phyloP scores from a whole-genome alignment of 1,140 invertebrate species.

The Bombyx mori region DNA sequence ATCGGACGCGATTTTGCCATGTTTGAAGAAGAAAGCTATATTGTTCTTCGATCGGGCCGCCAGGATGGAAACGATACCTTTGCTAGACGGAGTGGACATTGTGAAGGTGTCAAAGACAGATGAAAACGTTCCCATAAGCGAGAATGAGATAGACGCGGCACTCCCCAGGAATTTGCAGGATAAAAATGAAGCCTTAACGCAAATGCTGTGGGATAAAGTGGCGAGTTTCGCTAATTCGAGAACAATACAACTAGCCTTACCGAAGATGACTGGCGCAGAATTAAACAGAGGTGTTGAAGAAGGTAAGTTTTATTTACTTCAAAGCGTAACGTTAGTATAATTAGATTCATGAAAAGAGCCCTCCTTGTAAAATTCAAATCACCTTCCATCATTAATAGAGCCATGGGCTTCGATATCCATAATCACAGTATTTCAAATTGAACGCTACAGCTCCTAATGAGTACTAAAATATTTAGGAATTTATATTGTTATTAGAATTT shows the following conservation, averaged over 20 bases:
- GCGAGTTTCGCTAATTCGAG: conserved; percentile 80
- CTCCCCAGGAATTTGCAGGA: conserved; percentile 75
- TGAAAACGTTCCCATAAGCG: conserved; percentile 58
- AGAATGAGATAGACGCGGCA: conserved; percentile 77
- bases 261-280: conserved; percentile 78
- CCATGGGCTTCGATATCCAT: no score
- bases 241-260: conserved; percentile 81
- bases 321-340: neutral
- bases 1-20: conserved; percentile 74
- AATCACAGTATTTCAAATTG: no score
- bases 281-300: conserved; percentile 80
- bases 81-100: conserved; percentile 77
- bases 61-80: conserved; percentile 76
- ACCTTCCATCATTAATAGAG: no score
- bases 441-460: no score
- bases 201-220: conserved; percentile 79
- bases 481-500: no score
- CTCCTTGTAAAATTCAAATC: no score
- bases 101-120: conserved; percentile 62
- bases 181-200: conserved; percentile 77
- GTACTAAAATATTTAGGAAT: no score
- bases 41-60: conserved; percentile 81
- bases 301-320: conserved; percentile 66
- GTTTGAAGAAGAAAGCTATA: conserved; percentile 85
- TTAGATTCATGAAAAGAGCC: neutral